Evolutionary conservation across 2,888 invertebrate species (phyloP), one percentile per base, ranked within the genome.

Genomic region (Hemistola chrysoprasaria): DNA sequence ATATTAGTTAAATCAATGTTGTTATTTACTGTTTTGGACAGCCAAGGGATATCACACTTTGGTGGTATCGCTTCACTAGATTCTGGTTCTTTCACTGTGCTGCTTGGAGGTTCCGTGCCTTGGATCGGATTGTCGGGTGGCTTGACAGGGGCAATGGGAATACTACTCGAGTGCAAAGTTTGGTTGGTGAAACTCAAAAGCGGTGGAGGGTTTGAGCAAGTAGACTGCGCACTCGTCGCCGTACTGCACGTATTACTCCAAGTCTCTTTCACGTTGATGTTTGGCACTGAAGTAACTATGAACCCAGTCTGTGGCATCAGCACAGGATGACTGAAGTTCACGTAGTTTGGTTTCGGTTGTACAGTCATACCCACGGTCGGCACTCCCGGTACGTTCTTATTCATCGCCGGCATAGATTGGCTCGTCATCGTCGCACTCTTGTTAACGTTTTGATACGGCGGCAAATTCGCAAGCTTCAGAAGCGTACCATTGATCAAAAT

Each of bases 251-350:
- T 38, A 32, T 51, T 50, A 22, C 85, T 82, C 85, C 86, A 87
- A 30, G 88, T 87, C 59, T 88, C 87, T 48, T 88, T 87, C 20
- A 85, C 84, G 48, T 81, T 86, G 33, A 86, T 78, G 77, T 85
- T 89, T 71, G 90, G 90, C 78, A 90, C 80, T 44, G 90, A 88
- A 45, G 90, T 90, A 36, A 90, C 84, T 45, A 90, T 85, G 59
- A 74, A 90, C 33, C 89, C 89, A 10, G 89, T 79, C 51, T 87
- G 89, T 6, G 87, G 88, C 59, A 90, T 71, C 22, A 90, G 65
- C 37, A 90, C 68, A 5, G 90, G 81, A 59, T 90, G 80, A 52
- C 91, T 87, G 22, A 85, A 80, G 50, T 91, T 91, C 42, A 91
- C 82, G 46, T 80, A 88, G 56, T 86, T 90, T 45, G 80, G 74